phyloP scores from a whole-genome alignment of 2,888 invertebrate species.

The Stenoptilia bipunctidactyla region DNA sequence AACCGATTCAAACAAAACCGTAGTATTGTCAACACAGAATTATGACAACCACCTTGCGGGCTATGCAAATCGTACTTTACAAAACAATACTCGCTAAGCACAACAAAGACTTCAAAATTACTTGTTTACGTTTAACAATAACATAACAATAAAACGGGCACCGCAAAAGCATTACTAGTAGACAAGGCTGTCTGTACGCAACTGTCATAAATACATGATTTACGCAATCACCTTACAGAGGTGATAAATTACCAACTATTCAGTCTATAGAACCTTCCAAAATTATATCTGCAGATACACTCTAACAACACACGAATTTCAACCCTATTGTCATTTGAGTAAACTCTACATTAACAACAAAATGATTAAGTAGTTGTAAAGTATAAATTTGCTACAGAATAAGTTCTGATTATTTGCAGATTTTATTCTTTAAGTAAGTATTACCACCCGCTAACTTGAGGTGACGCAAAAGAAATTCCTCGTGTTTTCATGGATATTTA shows the following conservation, averaged over 20 bases:
- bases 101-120: conserved; percentile 29
- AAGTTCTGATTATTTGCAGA: conserved; percentile 58
- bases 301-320: background rate
- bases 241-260: conserved; percentile 49
- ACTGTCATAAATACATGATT: conserved; percentile 69
- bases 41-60: too few relatives aligned
- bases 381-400: conserved; percentile 22
- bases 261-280: background rate
- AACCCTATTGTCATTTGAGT: background rate
- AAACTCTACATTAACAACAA: background rate
- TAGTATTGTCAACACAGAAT: too few relatives aligned
- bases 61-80: too few relatives aligned
- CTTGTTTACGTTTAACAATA: conserved; percentile 47
- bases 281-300: background rate
- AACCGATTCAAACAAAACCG: too few relatives aligned
- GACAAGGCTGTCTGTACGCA: conserved; percentile 47
- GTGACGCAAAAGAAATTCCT: conserved; percentile 43
- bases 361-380: conserved; percentile 9
- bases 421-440: conserved; percentile 41
- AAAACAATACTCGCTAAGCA: conserved; percentile 8
- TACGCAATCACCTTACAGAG: conserved; percentile 63
- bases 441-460: conserved; percentile 62
- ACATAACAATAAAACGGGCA: conserved; percentile 19
- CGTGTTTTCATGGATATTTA: conserved; percentile 25
- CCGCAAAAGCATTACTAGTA: conserved; percentile 34